These are phyloP conservation scores for Microtus montanus DNA, from an alignment of 2,113 vertebrate species.

Conservation along the genomic window DNA sequence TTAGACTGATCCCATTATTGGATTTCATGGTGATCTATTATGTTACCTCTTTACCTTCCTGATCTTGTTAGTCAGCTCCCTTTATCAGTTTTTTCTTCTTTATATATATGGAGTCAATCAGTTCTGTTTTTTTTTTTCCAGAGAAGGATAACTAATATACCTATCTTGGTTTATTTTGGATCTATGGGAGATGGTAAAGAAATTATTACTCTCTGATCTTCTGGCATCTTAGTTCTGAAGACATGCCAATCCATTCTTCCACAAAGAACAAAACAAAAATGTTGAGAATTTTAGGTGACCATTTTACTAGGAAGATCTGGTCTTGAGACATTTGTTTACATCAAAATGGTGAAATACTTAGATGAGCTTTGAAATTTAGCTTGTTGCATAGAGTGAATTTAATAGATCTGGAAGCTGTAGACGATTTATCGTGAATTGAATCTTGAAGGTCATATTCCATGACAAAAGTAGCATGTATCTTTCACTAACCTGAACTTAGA, in stretches of 20 bases:
- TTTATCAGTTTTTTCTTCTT: background rate
- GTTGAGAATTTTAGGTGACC: background rate
- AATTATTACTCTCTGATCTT: background rate
- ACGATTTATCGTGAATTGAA: background rate
- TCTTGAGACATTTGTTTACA: background rate
- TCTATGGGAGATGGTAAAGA: background rate
- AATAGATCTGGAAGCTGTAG: background rate
- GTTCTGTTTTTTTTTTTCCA: background rate
- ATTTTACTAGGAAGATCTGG: background rate
- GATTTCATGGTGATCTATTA: background rate
- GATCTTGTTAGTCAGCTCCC: background rate
- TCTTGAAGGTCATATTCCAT: background rate
- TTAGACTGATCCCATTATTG: background rate
- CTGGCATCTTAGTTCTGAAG: background rate
- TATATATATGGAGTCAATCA: background rate
- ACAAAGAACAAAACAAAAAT: background rate
- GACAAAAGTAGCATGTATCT: background rate
- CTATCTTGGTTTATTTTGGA: background rate
- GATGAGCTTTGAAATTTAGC: background rate
- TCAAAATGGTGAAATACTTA: background rate
- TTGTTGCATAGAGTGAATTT: background rate
- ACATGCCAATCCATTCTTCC: background rate
- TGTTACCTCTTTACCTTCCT: background rate
- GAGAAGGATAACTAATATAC: background rate
- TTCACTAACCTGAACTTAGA: background rate